phyloP scores from a whole-genome alignment of 37 sponge, comb jelly and placozoan species.

The Amphimedon queenslandica region DNA sequence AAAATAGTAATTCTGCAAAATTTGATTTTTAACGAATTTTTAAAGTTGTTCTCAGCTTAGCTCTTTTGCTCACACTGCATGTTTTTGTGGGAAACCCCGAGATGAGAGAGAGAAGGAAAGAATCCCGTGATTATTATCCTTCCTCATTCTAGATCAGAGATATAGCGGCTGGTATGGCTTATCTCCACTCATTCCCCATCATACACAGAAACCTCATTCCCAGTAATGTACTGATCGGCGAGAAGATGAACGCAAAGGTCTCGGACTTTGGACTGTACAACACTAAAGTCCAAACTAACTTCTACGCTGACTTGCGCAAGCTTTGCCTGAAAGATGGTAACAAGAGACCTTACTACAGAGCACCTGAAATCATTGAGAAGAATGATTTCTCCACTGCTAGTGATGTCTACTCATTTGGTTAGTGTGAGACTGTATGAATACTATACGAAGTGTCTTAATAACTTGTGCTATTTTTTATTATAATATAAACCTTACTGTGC shows the following conservation, averaged over 20 bases:
- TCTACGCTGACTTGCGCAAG: not conserved
- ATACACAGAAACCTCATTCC: constrained; percentile 35
- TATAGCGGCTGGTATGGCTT: constrained; percentile 43
- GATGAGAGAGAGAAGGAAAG: no score
- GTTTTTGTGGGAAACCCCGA: no score
- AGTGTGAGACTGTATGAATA: no score
- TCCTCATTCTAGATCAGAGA: constrained; percentile 30
- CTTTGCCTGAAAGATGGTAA: not conserved
- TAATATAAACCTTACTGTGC: no score
- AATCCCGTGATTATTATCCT: no score
- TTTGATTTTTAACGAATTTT: no score
- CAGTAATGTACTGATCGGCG: constrained; percentile 41
- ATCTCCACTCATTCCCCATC: constrained; percentile 41
- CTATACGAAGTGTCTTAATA: no score
- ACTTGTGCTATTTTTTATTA: no score
- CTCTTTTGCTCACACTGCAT: no score
- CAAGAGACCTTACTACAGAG: constrained; percentile 17
- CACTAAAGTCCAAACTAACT: constrained; percentile 25
- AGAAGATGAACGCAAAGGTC: constrained; percentile 56
- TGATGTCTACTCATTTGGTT: constrained; percentile 71
- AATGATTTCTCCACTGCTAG: constrained; percentile 20
- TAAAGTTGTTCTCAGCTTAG: no score
- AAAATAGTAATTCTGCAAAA: no score
- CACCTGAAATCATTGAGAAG: constrained; percentile 50
- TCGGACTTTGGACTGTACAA: constrained; percentile 46